Base-by-base conservation (phyloP, 64 coral and sea anemone genomes). In the Trachythela sp. region DNA sequence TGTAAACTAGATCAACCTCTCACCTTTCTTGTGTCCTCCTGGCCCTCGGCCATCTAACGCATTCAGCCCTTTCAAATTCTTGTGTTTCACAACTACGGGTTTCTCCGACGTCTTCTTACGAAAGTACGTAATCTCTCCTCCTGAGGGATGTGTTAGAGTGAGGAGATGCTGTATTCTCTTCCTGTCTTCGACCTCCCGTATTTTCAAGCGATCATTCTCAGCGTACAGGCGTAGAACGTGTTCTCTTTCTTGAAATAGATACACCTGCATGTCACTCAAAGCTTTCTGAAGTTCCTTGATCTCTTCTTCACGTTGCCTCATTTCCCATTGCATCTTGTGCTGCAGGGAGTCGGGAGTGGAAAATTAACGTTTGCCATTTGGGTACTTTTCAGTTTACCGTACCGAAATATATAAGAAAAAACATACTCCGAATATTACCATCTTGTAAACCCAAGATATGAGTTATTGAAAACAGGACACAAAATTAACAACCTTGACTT, bases 91-190 rank as follows among this genome's bases (percentile, higher is more conserved):
- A 14, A 99, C 84, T 49, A 99, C 77, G 11, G 91, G 93, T 83
- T 86, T 99, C 18, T 94, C 93, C 8, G 93, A 94, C 22, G 96
- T 94, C 50, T 99, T 94, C 14, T 86, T 91, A 33, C 94, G 96
- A 86, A 99, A 99, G 60, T 99, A 99, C 32, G 96, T 99, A 30
- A 99, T 94, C 86, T 99, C 96, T 35, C 93, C 71, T 84, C 90
- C 91, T 26, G 75, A 92, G 15, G 87, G 75, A 84, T 94, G 92
- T 2, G 93, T 86, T 36, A 99, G 85, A 58, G 92, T 95, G 9
- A 99, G 45, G 8, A 99, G 84, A 85, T 99, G 93, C 52, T 99
- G 96, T 56, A 99, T 99, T 42, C 93, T 94, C 43, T 99, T 99
- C 52, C 96, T 92, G 83, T 99, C 96, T 80, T 99, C 93, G 59